Evolutionary conservation across 2,113 vertebrate species (phyloP).

Genomic region (Poecilia latipinna): DNA sequence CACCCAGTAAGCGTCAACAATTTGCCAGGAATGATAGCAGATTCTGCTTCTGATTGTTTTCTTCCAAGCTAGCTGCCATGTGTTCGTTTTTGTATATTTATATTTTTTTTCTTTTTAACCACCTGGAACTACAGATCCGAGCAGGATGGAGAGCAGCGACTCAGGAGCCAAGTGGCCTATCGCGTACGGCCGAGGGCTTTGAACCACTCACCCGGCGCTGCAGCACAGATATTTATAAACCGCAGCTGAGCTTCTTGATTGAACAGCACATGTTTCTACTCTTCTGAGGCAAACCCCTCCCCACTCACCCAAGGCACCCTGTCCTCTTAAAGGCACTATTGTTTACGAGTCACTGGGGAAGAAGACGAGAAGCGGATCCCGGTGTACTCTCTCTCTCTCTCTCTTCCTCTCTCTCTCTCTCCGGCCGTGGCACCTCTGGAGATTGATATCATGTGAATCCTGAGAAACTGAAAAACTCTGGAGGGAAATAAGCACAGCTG

Average conservation of each 20-base stretch:
- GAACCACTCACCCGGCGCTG: constrained; percentile 58
- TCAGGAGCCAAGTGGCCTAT: constrained; percentile 55
- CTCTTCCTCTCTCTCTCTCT: constrained; percentile 4
- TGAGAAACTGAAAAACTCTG: constrained; percentile 59
- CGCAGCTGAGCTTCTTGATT: constrained; percentile 71
- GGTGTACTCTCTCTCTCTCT: constrained; percentile 6
- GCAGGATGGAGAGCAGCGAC: constrained; percentile 45
- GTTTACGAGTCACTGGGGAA: constrained; percentile 59
- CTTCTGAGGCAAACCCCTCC: constrained; percentile 57
- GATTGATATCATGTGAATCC: constrained; percentile 51
- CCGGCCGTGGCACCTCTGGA: constrained; percentile 33
- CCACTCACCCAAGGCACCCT: constrained; percentile 40
- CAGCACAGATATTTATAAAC: constrained; percentile 80
- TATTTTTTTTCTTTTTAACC: constrained; percentile 22
- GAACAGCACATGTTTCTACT: constrained; percentile 80
- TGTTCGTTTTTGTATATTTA: constrained; percentile 51
- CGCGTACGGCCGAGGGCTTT: constrained; percentile 68
- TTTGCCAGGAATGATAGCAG: constrained; percentile 10
- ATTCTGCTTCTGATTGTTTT: constrained; percentile 15
- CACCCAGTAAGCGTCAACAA: neutral
- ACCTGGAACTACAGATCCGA: constrained; percentile 45
- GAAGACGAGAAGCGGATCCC: constrained; percentile 21
- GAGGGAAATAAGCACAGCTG: constrained; percentile 73
- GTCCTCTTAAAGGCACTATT: constrained; percentile 69
- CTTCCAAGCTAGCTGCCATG: constrained; percentile 30